phyloP scores from a whole-genome alignment of 2,888 invertebrate genomes.

The Empis stercorea region DNA sequence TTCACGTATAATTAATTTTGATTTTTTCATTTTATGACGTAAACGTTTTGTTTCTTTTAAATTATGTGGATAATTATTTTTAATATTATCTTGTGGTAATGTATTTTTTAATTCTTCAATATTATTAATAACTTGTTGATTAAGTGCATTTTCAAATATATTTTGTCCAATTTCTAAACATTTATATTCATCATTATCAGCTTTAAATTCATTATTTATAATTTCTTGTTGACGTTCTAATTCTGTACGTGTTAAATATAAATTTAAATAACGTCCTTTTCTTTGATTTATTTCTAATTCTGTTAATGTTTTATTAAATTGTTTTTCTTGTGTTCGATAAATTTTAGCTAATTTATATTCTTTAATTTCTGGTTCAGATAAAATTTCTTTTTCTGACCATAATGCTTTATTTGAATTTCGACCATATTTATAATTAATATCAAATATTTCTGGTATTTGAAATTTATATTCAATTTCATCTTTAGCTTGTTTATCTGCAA shows the following conservation, averaged over 20 bases:
- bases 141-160: conserved; percentile 1
- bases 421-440: conserved; percentile 14
- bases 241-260: conserved; percentile 17
- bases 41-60: conserved; percentile 23
- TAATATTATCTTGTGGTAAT: conserved; percentile 12
- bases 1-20: conserved; percentile 23
- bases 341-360: conserved; percentile 17
- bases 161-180: conserved; percentile 2
- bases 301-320: conserved; percentile 18
- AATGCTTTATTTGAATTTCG: neutral
- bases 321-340: conserved; percentile 24
- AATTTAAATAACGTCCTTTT: conserved; percentile 22
- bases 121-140: conserved; percentile 7
- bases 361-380: neutral
- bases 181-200: conserved; percentile 8
- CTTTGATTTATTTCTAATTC: conserved; percentile 18
- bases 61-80: conserved; percentile 26
- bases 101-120: conserved; percentile 13
- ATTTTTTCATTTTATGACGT: conserved; percentile 20
- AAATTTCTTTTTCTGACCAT: neutral
- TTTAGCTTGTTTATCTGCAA: conserved; percentile 17
- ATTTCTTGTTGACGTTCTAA: conserved; percentile 9
- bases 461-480: conserved; percentile 22
- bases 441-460: conserved; percentile 19
- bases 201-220: conserved; percentile 1